These are phyloP conservation scores for Sebastes umbrosus DNA, from an alignment of 2,797 vertebrate genomes.

Conservation along the genomic window DNA sequence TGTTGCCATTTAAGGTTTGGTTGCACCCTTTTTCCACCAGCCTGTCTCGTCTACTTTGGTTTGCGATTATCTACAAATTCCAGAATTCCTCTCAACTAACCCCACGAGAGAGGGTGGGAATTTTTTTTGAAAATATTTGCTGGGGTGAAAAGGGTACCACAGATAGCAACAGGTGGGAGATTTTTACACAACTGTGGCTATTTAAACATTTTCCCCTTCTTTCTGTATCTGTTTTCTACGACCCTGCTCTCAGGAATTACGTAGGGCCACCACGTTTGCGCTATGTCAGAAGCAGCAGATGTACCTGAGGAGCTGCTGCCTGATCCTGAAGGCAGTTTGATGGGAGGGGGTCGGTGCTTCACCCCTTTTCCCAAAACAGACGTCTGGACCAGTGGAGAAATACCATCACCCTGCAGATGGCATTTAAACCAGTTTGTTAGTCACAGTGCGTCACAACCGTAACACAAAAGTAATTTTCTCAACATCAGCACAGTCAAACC, in stretches of 20 bases:
- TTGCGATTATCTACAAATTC: background rate
- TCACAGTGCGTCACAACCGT: background rate
- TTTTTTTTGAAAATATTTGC: background rate
- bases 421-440: constrained; percentile 1
- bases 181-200: background rate
- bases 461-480: background rate
- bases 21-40: background rate
- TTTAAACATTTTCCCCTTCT: background rate
- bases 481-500: background rate
- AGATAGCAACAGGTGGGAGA: background rate
- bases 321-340: constrained; percentile 93
- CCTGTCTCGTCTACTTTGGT: background rate
- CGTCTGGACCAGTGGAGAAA: constrained; percentile 90
- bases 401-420: constrained; percentile 84
- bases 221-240: background rate
- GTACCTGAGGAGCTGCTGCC: constrained; percentile 86
- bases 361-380: constrained; percentile 94
- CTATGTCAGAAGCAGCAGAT: constrained; percentile 9
- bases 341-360: constrained; percentile 95
- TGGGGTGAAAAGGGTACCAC: background rate
- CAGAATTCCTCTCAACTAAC: background rate
- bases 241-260: background rate
- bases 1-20: background rate
- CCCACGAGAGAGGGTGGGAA: background rate
- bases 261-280: background rate